phyloP scores from a whole-genome alignment of 2,888 invertebrate species.

The Dasypogon diadema region DNA sequence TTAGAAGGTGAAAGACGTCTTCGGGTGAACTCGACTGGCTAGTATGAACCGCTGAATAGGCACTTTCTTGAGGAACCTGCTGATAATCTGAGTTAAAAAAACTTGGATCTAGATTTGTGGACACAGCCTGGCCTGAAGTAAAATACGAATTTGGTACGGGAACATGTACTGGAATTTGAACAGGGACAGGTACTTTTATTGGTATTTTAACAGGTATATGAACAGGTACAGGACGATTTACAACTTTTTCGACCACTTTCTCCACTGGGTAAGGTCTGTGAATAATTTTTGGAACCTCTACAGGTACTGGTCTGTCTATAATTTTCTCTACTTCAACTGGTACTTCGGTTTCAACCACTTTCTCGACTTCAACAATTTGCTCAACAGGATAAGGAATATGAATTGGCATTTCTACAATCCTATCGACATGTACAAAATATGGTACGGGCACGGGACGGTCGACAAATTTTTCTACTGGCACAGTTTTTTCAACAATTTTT shows the following conservation, averaged over 20 bases:
- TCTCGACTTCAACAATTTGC: conserved; percentile 67
- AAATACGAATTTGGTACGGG: background rate
- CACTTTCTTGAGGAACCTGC: background rate
- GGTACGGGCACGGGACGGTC: conserved; percentile 72
- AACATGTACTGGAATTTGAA: conserved; percentile 51
- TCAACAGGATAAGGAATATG: conserved; percentile 70
- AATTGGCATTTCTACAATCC: conserved; percentile 74
- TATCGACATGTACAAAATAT: conserved; percentile 71
- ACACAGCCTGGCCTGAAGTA: background rate
- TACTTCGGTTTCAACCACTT: conserved; percentile 62
- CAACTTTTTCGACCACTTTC: conserved; percentile 71
- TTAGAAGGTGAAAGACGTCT: background rate
- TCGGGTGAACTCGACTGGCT: background rate
- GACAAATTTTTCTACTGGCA: conserved; percentile 66
- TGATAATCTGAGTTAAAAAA: background rate
- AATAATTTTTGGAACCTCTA: conserved; percentile 69
- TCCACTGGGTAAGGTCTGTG: conserved; percentile 68
- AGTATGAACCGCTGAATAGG: background rate
- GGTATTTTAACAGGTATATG: conserved; percentile 62
- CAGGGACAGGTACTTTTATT: conserved; percentile 59
- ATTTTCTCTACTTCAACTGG: conserved; percentile 68
- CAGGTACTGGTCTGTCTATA: conserved; percentile 69
- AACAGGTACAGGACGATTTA: conserved; percentile 70
- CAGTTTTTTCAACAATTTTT: conserved; percentile 65
- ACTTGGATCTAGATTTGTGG: background rate